phyloP scores from a whole-genome alignment of 2,888 invertebrate genomes.

The Microctonus hyperodae region DNA sequence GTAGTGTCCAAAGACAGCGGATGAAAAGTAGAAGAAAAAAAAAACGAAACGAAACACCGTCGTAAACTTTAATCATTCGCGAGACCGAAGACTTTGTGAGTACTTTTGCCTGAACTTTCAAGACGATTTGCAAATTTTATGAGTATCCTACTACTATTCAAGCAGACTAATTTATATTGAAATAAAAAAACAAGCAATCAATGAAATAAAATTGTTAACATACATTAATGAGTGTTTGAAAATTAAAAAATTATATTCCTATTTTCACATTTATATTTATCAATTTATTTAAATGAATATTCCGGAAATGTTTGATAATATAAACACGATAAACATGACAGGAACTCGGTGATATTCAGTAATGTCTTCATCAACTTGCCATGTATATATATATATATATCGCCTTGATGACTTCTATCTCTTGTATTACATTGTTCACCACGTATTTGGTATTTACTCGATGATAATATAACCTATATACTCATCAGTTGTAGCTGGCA shows the following conservation, averaged over 20 bases:
- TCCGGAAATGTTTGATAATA: not conserved
- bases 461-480: conserved; percentile 14
- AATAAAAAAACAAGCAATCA: not conserved
- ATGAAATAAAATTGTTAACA: conserved; percentile 4
- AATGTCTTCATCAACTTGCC: not conserved
- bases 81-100: conserved; percentile 14
- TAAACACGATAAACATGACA: not conserved
- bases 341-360: conserved; percentile 15
- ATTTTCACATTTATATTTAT: not conserved
- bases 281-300: not conserved
- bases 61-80: conserved; percentile 31
- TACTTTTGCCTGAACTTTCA: conserved; percentile 19
- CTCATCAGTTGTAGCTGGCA: conserved; percentile 22
- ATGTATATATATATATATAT: not conserved
- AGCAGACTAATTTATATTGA: conserved; percentile 6
- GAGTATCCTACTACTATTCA: not conserved
- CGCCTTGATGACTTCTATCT: conserved; percentile 42
- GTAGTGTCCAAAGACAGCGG: not conserved
- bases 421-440: conserved; percentile 55
- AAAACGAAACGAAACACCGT: conserved; percentile 1
- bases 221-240: not conserved
- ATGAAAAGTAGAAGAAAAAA: not conserved
- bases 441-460: conserved; percentile 56
- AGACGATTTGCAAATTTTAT: conserved; percentile 31
- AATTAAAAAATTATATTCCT: not conserved